Conservation (phyloP, 53 echinoderm and acorn worm genomes). For the Hippasteria phrygiana region DNA sequence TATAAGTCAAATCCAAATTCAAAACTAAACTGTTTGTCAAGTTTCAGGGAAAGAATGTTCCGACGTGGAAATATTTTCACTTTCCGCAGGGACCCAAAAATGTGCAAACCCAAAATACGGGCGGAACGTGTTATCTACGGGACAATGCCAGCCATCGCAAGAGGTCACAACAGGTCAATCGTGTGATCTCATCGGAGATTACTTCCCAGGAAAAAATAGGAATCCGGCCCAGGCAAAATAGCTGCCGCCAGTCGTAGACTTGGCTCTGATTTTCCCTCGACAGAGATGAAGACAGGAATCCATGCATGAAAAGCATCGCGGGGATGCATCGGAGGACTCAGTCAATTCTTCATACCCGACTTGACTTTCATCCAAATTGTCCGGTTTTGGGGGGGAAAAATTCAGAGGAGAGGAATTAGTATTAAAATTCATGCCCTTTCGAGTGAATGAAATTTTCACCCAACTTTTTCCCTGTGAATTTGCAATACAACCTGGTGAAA, state of each 20-base stretch:
- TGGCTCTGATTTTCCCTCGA: not conserved
- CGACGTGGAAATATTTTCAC: not conserved
- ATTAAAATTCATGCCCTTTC: too few relatives aligned
- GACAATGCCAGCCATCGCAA: not conserved
- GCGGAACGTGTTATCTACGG: not conserved
- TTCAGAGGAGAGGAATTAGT: too few relatives aligned
- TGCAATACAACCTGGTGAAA: too few relatives aligned
- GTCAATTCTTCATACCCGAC: not conserved
- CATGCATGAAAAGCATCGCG: not conserved
- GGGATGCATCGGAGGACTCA: not conserved
- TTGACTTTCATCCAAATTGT: not conserved
- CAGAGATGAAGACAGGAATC: not conserved
- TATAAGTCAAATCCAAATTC: not conserved
- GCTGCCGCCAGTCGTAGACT: not conserved
- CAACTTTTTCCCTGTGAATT: too few relatives aligned
- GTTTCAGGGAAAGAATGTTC: not conserved
- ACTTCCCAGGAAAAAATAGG: not conserved
- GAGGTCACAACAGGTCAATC: not conserved
- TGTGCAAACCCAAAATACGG: not conserved
- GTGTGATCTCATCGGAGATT: too few relatives aligned
- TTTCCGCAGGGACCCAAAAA: not conserved
- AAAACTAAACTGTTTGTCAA: not conserved
- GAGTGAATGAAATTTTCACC: too few relatives aligned
- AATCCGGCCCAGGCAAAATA: not conserved
- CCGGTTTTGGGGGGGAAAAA: too few relatives aligned